Base-by-base conservation (phyloP, 2,113 vertebrate genomes). In the Dolichotis patagonum region DNA sequence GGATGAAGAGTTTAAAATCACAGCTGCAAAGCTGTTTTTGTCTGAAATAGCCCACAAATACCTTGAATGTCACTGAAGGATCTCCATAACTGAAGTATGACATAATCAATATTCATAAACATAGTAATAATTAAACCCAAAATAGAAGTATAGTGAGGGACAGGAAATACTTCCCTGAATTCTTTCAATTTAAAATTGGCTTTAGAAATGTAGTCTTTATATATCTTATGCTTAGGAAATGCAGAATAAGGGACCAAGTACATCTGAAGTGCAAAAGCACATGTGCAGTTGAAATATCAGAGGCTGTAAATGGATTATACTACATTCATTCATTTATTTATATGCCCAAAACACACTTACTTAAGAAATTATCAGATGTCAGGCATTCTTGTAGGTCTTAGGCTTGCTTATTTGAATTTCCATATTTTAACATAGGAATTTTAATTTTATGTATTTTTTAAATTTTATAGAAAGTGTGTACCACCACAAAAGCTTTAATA, bases 101-200 rank as follows among this genome's bases (percentile, higher is more conserved):
- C 22, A 46, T 35, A 90, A 17, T 80, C 94, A 85, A 94, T 85
- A 60, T 49, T 90, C 43, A 71, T 85, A 85, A 96, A 88, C 88
- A 67, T 63, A 90, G 77, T 81, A 85, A 87, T 60, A 22, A 26
- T 20, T 38, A 26, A 30, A 7, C 10, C n/a, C 80, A 52, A 80
- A 73, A 86, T 30, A 84, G 93, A 94, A 94, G 28, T 80, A 90
- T 49, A 28, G 38, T 73, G 41, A 89, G 75, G 30, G 9, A 69
- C 49, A 67, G 96, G 22, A 90, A 38, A 2, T 12, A 80, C 62
- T 92, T 73, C 17, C 62, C 69, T 65, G 19, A 65, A 35, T 52
- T 94, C 75, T 58, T 16, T 52, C 60, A 92, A 94, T 80, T 43
- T 92, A 93, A 85, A 30, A 46, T 1, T 78, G 49, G 56, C 46